Evolutionary conservation across 2,888 invertebrate genomes (phyloP).

Genomic region (Phoronis australis): DNA sequence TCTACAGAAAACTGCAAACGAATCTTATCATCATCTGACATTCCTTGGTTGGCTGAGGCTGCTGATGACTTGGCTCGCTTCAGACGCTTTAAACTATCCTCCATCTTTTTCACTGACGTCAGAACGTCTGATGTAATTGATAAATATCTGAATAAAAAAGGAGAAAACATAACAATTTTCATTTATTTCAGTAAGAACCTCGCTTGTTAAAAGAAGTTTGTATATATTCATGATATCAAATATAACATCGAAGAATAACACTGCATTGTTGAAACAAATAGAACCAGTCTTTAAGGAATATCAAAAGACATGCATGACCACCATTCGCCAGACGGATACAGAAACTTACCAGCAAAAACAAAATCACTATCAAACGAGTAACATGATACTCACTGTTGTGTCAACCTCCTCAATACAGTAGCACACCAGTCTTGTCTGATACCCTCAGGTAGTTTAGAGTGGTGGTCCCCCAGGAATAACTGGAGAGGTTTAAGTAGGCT

Average conservation of each 20-base stretch:
- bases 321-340: too few relatives aligned
- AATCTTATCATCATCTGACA: constrained; percentile 90
- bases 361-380: too few relatives aligned
- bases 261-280: too few relatives aligned
- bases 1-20: constrained; percentile 83
- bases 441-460: constrained; percentile 19
- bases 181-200: too few relatives aligned
- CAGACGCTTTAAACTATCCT: constrained; percentile 84
- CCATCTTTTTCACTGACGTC: constrained; percentile 89
- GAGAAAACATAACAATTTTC: not conserved
- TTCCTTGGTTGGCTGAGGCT: constrained; percentile 59
- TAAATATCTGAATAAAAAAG: constrained; percentile 43
- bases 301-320: too few relatives aligned
- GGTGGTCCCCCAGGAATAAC: constrained; percentile 36
- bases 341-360: too few relatives aligned
- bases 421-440: constrained; percentile 22
- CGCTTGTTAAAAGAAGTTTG: too few relatives aligned
- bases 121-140: constrained; percentile 76
- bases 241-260: too few relatives aligned
- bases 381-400: constrained; percentile 34
- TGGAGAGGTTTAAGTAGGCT: constrained; percentile 35
- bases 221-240: too few relatives aligned
- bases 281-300: too few relatives aligned
- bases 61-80: constrained; percentile 70
- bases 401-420: constrained; percentile 26